Percentiles rank a stretch among this genome's conserved stretches.
Evolutionary conservation across 23 tunicate genomes (phyloP).

Genomic region (Halocynthia roretzi): DNA sequence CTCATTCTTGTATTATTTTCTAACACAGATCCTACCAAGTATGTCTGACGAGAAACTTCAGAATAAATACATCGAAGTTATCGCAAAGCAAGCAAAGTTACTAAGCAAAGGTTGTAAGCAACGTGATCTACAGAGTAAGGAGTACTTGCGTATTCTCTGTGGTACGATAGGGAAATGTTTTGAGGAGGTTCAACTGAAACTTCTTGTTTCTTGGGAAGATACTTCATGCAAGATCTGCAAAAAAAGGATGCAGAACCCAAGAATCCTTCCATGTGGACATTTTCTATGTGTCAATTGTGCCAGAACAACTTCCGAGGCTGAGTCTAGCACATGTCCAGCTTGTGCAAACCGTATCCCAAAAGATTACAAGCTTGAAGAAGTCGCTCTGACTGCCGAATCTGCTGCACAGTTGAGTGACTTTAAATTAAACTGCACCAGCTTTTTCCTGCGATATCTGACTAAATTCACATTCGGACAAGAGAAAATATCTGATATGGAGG

Average conservation of each 20-base stretch:
- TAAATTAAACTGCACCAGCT: conserved; percentile 40
- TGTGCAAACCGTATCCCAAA: too few species aligned
- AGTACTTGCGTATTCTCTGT: conserved; percentile 32
- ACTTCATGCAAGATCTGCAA: background rate
- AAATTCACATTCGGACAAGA: background rate
- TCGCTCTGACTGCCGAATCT: conserved; percentile 4
- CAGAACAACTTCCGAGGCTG: too few species aligned
- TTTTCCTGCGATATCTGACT: conserved; percentile 44
- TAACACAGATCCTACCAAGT: conserved; percentile 42
- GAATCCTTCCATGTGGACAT: background rate
- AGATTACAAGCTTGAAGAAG: background rate
- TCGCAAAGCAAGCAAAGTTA: conserved; percentile 30
- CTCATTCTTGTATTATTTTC: conserved; percentile 45
- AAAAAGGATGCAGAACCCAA: background rate
- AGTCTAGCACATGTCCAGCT: too few species aligned
- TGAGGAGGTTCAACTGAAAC: conserved; percentile 11
- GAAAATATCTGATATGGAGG: too few species aligned
- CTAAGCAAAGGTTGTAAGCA: conserved; percentile 40
- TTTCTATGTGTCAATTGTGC: background rate
- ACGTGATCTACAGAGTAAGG: conserved; percentile 17
- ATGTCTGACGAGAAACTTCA: background rate
- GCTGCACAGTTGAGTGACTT: conserved; percentile 10
- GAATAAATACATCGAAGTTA: conserved; percentile 26
- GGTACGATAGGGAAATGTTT: conserved; percentile 1
- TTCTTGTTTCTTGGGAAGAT: conserved; percentile 6